Conservation (phyloP, 1,140 invertebrate genomes). For the Aradophagus sp. region DNA sequence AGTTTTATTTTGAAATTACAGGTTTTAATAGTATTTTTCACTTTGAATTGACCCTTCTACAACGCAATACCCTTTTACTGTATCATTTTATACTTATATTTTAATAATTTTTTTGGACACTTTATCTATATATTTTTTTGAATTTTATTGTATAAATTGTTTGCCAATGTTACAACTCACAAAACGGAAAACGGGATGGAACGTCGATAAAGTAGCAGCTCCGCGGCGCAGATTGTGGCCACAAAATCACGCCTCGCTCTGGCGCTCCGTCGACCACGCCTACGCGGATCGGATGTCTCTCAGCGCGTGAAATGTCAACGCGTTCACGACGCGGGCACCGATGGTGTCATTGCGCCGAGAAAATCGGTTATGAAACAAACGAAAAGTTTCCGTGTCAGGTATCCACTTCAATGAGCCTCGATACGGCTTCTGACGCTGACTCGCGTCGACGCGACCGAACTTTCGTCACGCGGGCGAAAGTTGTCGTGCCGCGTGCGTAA, state of each 20-base stretch:
- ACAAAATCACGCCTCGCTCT: conserved; percentile 46
- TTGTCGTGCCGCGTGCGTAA: background rate
- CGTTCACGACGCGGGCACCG: conserved; percentile 37
- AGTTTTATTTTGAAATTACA: too few relatives aligned
- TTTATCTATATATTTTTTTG: too few relatives aligned
- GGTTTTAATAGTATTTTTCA: too few relatives aligned
- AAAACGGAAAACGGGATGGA: too few relatives aligned
- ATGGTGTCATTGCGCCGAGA: conserved; percentile 35
- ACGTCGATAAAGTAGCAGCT: too few relatives aligned
- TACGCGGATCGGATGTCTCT: conserved; percentile 44
- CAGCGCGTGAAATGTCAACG: conserved; percentile 57
- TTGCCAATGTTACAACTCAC: too few relatives aligned
- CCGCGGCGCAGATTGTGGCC: conserved; percentile 26
- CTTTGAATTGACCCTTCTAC: too few relatives aligned
- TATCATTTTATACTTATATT: too few relatives aligned
- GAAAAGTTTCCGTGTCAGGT: conserved; percentile 38
- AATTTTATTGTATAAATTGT: too few relatives aligned
- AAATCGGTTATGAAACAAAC: conserved; percentile 44
- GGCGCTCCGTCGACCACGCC: conserved; percentile 49
- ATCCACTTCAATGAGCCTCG: conserved; percentile 16
- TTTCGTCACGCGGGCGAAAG: conserved; percentile 21
- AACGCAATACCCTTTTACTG: too few relatives aligned
- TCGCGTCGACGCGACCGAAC: background rate
- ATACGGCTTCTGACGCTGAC: conserved; percentile 27
- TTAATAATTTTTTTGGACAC: too few relatives aligned